Conservation (phyloP, 2,888 invertebrate species). For the Marasmarcha lunaedactyla region DNA sequence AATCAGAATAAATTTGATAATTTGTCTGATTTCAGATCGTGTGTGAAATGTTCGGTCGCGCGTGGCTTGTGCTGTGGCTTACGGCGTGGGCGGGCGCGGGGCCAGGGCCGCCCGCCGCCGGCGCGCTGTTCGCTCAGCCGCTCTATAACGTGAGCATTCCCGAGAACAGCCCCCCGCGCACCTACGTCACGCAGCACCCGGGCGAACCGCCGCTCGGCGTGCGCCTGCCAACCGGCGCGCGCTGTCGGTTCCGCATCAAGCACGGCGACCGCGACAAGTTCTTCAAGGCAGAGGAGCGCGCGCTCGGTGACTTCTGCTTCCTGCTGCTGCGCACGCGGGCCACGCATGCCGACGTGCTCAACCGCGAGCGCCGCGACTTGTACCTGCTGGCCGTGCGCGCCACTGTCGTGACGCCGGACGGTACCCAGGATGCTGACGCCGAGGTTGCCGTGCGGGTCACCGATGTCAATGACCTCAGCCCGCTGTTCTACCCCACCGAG, state of each 20-base stretch:
- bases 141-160: constrained; percentile 90
- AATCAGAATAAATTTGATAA: no score
- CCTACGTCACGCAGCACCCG: constrained; percentile 79
- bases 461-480: constrained; percentile 93
- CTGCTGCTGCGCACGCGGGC: constrained; percentile 89
- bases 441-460: constrained; percentile 78
- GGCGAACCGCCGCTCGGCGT: constrained; percentile 87
- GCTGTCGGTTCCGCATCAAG: constrained; percentile 86
- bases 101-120: constrained; percentile 24
- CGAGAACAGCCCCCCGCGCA: constrained; percentile 92
- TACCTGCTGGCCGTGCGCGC: constrained; percentile 83
- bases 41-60: constrained; percentile 20
- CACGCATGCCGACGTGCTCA: constrained; percentile 87
- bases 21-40: constrained; percentile 2
- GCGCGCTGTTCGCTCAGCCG: constrained; percentile 76
- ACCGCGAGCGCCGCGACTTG: constrained; percentile 89
- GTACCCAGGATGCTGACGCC: constrained; percentile 78
- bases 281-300: constrained; percentile 91
- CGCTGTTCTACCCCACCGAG: constrained; percentile 90
- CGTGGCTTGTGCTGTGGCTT: constrained; percentile 40
- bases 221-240: constrained; percentile 41
- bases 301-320: constrained; percentile 96
- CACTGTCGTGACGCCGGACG: constrained; percentile 68
- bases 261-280: constrained; percentile 90
- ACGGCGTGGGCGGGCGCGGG: constrained; percentile 39